phyloP scores from a whole-genome alignment of 2,113 vertebrate species.

The Rhinogobius similis region DNA sequence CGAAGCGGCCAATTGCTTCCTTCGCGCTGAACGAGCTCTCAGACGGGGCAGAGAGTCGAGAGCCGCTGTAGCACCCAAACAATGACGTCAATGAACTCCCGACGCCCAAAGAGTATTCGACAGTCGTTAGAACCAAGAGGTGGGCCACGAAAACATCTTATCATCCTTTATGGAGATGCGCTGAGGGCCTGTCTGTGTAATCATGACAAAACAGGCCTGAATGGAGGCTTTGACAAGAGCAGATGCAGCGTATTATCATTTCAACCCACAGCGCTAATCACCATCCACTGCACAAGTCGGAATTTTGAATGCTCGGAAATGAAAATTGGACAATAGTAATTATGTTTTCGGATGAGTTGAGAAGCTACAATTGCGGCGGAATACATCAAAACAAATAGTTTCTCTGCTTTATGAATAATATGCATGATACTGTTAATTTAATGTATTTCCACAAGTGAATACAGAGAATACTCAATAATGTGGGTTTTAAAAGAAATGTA shows the following conservation, averaged over 20 bases:
- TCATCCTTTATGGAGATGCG: not conserved
- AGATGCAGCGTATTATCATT: slow-evolving; percentile 7
- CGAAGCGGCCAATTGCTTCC: not conserved
- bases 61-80: not conserved
- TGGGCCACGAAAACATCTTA: not conserved
- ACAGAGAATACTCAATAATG: no score
- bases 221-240: not conserved
- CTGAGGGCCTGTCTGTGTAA: not conserved
- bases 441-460: no score
- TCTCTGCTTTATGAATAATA: not conserved
- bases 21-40: not conserved
- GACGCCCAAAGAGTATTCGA: not conserved
- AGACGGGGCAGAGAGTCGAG: not conserved
- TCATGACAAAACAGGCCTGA: not conserved
- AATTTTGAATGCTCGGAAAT: not conserved
- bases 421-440: not conserved
- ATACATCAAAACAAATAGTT: not conserved
- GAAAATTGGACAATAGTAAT: slow-evolving; percentile 5
- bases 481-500: no score
- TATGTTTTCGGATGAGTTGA: not conserved
- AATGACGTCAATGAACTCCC: not conserved
- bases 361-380: not conserved
- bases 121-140: not conserved
- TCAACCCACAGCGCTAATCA: not conserved
- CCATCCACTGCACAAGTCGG: not conserved